Evolutionary conservation across 1,140 invertebrate species (phyloP).

Genomic region (Melipona quadrifasciata): DNA sequence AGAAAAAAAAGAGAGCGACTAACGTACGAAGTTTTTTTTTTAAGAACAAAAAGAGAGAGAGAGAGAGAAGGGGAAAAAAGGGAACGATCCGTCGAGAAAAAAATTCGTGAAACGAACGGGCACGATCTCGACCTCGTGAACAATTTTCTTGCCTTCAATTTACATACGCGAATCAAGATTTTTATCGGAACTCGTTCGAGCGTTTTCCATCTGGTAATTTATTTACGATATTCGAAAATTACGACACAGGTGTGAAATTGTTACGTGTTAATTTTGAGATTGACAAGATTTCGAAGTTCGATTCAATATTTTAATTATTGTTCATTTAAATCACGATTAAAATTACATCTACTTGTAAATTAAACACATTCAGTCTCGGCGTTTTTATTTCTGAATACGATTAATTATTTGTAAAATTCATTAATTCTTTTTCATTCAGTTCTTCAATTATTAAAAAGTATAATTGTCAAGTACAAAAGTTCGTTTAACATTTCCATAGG

Average conservation of each 20-base stretch:
- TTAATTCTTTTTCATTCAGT: too few species aligned
- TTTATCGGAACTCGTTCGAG: not conserved
- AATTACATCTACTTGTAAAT: not conserved
- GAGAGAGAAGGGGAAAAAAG: not conserved
- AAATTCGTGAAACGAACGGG: not conserved
- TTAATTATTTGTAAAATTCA: too few species aligned
- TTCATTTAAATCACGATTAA: not conserved
- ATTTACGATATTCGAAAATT: too few species aligned
- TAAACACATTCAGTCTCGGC: too few species aligned
- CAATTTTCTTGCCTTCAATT: not conserved
- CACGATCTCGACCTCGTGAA: not conserved
- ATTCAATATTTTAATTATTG: not conserved
- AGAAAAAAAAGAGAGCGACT: constrained; percentile 12
- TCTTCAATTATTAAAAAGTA: too few species aligned
- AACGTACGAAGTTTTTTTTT: not conserved
- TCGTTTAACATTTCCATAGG: too few species aligned
- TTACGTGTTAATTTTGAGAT: too few species aligned
- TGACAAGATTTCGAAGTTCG: too few species aligned
- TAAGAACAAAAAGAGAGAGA: not conserved
- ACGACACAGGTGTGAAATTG: too few species aligned
- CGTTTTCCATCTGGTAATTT: too few species aligned
- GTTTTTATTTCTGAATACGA: too few species aligned
- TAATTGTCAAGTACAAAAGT: too few species aligned
- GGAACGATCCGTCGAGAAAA: constrained; percentile 9
- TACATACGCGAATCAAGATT: not conserved